Evolutionary conservation across 2,113 vertebrate genomes (phyloP).

Genomic region (Bufo bufo): DNA sequence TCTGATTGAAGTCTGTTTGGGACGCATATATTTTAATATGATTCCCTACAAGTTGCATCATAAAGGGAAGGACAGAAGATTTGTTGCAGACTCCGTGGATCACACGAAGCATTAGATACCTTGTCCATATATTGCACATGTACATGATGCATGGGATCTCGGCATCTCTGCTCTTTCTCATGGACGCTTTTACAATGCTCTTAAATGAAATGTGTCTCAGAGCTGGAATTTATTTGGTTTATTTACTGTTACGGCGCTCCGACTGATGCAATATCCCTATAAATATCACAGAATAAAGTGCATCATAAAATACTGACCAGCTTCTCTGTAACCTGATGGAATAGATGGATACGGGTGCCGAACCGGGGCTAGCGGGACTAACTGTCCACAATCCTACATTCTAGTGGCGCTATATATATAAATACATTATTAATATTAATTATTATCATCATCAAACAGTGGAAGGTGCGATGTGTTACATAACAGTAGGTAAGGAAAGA

Average conservation of each 20-base stretch:
- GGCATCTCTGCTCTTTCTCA: background rate
- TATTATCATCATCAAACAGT: no score
- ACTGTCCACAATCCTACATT: background rate
- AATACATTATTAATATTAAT: no score
- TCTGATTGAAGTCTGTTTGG: background rate
- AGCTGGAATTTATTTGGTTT: slow-evolving; percentile 12
- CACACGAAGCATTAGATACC: background rate
- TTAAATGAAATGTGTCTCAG: slow-evolving; percentile 23
- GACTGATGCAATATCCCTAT: background rate
- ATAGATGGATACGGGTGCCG: background rate
- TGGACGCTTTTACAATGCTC: background rate
- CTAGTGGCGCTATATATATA: no score
- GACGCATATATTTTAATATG: background rate
- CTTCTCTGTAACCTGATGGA: background rate
- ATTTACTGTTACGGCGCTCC: background rate
- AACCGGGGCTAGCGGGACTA: background rate
- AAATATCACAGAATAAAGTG: slow-evolving; percentile 1
- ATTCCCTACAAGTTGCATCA: background rate
- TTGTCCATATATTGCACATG: background rate
- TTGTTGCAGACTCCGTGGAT: background rate
- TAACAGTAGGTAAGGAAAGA: no score
- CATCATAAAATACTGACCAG: no score
- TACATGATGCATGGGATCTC: background rate
- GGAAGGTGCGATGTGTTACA: no score
- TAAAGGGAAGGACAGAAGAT: background rate